Evolutionary conservation across 2,797 vertebrate genomes (phyloP).

Genomic region (Girardinus metallicus): DNA sequence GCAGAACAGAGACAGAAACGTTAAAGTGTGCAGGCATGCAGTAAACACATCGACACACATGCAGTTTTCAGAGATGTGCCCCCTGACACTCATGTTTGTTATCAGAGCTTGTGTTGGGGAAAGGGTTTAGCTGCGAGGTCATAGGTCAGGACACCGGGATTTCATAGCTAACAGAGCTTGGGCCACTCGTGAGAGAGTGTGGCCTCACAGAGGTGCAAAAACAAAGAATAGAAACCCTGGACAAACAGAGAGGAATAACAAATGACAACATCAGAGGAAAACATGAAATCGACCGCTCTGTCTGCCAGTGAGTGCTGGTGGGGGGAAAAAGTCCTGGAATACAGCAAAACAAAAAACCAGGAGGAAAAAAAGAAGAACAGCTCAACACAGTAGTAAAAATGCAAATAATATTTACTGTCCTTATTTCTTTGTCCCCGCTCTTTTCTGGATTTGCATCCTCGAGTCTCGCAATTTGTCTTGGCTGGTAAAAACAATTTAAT

Average conservation of each 20-base stretch:
- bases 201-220: conserved; percentile 62
- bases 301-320: background rate
- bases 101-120: conserved; percentile 63
- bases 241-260: conserved; percentile 58
- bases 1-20: conserved; percentile 36
- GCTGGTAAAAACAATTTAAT: conserved; percentile 79
- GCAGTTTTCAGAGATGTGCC: conserved; percentile 25
- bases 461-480: conserved; percentile 68
- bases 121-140: conserved; percentile 69
- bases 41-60: conserved; percentile 29
- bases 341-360: conserved; percentile 15
- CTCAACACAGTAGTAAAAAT: conserved; percentile 34
- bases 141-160: conserved; percentile 67
- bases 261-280: conserved; percentile 19
- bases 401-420: conserved; percentile 66
- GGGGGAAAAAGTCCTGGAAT: background rate
- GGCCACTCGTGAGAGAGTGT: conserved; percentile 70
- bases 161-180: conserved; percentile 67
- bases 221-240: conserved; percentile 57
- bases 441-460: conserved; percentile 68
- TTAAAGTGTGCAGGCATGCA: conserved; percentile 49
- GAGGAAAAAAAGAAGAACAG: conserved; percentile 15
- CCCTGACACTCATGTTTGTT: conserved; percentile 75
- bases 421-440: conserved; percentile 51
- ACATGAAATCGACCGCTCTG: conserved; percentile 19